Conservation (phyloP, 2,888 invertebrate genomes). For the Melinaea menophilus region DNA sequence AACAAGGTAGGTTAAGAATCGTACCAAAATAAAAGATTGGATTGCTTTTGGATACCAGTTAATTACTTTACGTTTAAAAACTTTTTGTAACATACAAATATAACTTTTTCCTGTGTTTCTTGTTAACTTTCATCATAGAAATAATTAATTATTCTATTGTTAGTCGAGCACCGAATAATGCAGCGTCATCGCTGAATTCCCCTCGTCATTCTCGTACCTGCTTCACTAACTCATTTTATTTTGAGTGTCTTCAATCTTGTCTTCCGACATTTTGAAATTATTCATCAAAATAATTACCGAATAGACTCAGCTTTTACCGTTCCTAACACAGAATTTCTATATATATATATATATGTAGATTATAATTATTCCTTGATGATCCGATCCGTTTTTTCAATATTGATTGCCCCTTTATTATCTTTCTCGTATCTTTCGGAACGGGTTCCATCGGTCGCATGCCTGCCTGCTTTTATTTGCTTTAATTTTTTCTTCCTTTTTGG, state of each 20-base stretch:
- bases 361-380: slow-evolving; percentile 21
- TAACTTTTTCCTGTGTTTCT: slow-evolving; percentile 50
- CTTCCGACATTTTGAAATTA: slow-evolving; percentile 55
- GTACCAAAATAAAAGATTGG: neutral
- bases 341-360: slow-evolving; percentile 8
- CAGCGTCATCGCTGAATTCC: slow-evolving; percentile 69
- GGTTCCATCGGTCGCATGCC: slow-evolving; percentile 63
- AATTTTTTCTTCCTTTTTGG: slow-evolving; percentile 74
- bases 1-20: too few relatives aligned
- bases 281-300: slow-evolving; percentile 51
- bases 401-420: slow-evolving; percentile 73
- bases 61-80: slow-evolving; percentile 3
- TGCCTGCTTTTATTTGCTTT: slow-evolving; percentile 74
- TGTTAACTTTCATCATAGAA: slow-evolving; percentile 63
- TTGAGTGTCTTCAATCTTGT: slow-evolving; percentile 58
- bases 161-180: slow-evolving; percentile 48
- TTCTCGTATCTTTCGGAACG: slow-evolving; percentile 52
- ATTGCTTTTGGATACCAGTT: slow-evolving; percentile 5
- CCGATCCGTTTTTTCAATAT: slow-evolving; percentile 32
- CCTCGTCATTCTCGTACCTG: slow-evolving; percentile 60
- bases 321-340: neutral
- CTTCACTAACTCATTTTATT: slow-evolving; percentile 43
- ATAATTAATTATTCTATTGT: slow-evolving; percentile 72
- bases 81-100: slow-evolving; percentile 39
- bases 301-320: slow-evolving; percentile 25